Conservation (phyloP, 2,113 vertebrate genomes). For the Monopterus albus region DNA sequence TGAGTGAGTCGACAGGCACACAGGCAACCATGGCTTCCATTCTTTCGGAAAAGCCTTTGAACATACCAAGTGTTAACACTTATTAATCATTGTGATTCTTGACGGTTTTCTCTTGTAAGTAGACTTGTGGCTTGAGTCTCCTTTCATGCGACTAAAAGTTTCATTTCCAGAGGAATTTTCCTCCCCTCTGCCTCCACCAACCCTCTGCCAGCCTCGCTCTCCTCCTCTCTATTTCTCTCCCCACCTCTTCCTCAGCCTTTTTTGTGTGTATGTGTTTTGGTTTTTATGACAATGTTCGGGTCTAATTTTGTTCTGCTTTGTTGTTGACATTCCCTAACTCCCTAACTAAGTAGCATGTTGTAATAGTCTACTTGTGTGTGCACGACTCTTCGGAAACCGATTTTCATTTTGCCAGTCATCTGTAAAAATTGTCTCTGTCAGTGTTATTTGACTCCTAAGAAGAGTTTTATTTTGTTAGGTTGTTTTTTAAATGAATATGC, state of each 20-base stretch:
- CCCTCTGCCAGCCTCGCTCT: slow-evolving; percentile 64
- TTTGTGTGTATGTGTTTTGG: slow-evolving; percentile 71
- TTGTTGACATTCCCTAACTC: slow-evolving; percentile 78
- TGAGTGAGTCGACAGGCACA: slow-evolving; percentile 60
- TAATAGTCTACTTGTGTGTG: slow-evolving; percentile 88
- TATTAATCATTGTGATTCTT: slow-evolving; percentile 94
- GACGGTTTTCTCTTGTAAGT: slow-evolving; percentile 91
- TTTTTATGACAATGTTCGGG: slow-evolving; percentile 66
- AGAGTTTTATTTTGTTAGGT: slow-evolving; percentile 47
- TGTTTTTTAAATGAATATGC: slow-evolving; percentile 40
- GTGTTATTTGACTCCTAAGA: slow-evolving; percentile 83
- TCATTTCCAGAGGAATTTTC: slow-evolving; percentile 71
- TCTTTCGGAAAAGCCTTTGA: slow-evolving; percentile 80
- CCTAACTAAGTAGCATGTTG: slow-evolving; percentile 93
- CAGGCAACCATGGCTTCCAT: slow-evolving; percentile 51
- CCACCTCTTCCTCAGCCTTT: slow-evolving; percentile 65
- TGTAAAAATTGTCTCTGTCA: slow-evolving; percentile 78
- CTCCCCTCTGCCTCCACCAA: slow-evolving; percentile 50
- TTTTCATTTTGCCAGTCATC: slow-evolving; percentile 80
- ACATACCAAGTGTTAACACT: slow-evolving; percentile 87
- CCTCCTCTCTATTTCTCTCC: slow-evolving; percentile 55
- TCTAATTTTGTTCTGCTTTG: slow-evolving; percentile 69
- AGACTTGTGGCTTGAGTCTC: slow-evolving; percentile 91
- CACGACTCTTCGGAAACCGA: slow-evolving; percentile 83
- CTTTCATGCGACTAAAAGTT: slow-evolving; percentile 81